phyloP scores from a whole-genome alignment of 2,113 vertebrate genomes.

The Euleptes europaea region DNA sequence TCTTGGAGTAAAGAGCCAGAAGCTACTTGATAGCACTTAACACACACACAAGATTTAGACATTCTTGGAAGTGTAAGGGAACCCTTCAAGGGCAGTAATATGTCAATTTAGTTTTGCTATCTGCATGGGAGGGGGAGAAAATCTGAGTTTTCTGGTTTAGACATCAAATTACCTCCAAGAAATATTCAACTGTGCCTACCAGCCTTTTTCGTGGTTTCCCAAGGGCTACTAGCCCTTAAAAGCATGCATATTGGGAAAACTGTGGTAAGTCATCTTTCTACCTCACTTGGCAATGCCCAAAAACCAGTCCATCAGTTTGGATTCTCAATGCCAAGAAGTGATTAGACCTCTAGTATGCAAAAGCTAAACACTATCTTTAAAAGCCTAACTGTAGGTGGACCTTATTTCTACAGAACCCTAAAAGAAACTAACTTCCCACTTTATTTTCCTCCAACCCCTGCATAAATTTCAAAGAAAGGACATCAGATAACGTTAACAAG shows the following conservation, averaged over 20 bases:
- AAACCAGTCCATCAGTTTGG: neutral
- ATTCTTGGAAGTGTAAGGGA: too few relatives aligned
- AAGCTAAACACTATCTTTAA: neutral
- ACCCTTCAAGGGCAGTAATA: too few relatives aligned
- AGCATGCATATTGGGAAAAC: neutral
- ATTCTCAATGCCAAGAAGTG: neutral
- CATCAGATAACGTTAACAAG: too few relatives aligned
- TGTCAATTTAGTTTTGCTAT: too few relatives aligned
- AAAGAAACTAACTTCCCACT: neutral
- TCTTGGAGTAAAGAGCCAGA: neutral
- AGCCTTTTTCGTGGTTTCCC: neutral
- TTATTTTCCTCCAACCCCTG: neutral
- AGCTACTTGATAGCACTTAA: too few relatives aligned
- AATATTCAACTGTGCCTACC: neutral
- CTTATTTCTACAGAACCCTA: neutral
- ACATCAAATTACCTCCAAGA: too few relatives aligned
- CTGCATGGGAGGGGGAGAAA: too few relatives aligned
- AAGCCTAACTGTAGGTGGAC: too few relatives aligned
- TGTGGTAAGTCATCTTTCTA: neutral
- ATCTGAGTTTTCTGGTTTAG: too few relatives aligned
- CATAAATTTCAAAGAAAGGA: neutral
- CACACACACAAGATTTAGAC: neutral
- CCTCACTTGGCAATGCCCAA: neutral
- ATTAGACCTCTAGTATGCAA: neutral
- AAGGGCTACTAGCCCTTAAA: neutral